Percentiles rank a stretch among this genome's conserved stretches.
Evolutionary conservation across 2,113 vertebrate genomes (phyloP).

Genomic region (Neolamprologus toae): DNA sequence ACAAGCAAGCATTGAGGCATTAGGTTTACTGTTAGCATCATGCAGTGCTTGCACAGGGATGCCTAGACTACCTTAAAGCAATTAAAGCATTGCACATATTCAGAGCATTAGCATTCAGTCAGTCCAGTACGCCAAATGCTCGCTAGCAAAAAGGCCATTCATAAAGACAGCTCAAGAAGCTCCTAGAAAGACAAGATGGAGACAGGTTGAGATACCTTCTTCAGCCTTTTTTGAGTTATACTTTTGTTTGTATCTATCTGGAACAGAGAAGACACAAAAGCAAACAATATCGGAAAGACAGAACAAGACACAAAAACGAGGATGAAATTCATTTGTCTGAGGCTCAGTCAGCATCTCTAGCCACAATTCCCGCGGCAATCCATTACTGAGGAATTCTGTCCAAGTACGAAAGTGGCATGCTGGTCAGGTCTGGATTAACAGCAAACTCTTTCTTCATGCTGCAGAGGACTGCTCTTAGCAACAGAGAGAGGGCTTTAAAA

Average conservation of each 20-base stretch:
- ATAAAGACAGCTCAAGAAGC: constrained; percentile 24
- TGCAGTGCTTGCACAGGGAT: constrained; percentile 26
- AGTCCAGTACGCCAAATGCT: background rate
- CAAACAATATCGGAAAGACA: constrained; percentile 58
- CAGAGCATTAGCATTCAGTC: constrained; percentile 9
- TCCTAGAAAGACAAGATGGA: constrained; percentile 46
- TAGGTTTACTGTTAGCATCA: constrained; percentile 37
- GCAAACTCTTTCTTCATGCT: constrained; percentile 49
- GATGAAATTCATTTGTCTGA: constrained; percentile 39
- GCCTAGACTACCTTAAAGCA: constrained; percentile 11
- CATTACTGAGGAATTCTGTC: constrained; percentile 8
- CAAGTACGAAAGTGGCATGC: constrained; percentile 45
- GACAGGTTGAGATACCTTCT: constrained; percentile 78
- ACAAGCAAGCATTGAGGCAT: background rate
- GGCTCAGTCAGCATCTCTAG: constrained; percentile 14
- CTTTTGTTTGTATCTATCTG: constrained; percentile 93
- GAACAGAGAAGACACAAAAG: constrained; percentile 80
- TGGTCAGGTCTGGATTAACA: constrained; percentile 42
- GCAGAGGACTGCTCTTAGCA: constrained; percentile 18
- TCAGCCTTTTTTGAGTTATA: constrained; percentile 83
- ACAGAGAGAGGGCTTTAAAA: background rate
- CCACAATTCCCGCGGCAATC: background rate
- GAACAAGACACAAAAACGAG: constrained; percentile 52
- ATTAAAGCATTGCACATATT: background rate
- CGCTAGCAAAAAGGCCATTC: background rate